phyloP scores from a whole-genome alignment of 2,888 invertebrate species.

The Eupithecia tripunctaria region DNA sequence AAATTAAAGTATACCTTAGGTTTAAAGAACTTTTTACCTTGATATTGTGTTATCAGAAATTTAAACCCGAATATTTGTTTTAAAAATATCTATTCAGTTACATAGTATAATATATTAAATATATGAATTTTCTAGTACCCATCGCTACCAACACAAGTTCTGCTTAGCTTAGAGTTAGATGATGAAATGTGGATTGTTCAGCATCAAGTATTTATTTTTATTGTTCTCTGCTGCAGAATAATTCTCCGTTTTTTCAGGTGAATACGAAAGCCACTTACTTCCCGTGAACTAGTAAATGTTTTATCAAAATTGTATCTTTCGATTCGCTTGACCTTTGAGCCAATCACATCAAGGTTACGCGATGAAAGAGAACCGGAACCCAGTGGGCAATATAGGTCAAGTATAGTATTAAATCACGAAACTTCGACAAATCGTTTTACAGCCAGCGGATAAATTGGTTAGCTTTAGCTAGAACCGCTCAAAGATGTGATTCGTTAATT shows the following conservation, averaged over 20 bases:
- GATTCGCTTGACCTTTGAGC: constrained; percentile 54
- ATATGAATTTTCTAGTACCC: too few species aligned
- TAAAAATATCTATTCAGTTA: too few species aligned
- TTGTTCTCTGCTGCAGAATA: constrained; percentile 8
- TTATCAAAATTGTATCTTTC: constrained; percentile 51
- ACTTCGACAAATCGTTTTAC: constrained; percentile 25
- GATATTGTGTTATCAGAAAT: background rate
- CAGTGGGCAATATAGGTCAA: constrained; percentile 58
- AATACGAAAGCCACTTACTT: constrained; percentile 42
- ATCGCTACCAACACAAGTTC: too few species aligned
- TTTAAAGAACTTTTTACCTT: too few species aligned
- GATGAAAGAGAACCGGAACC: constrained; percentile 59
- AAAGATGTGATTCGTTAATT: constrained; percentile 25
- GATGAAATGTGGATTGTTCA: too few species aligned
- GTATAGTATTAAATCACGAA: constrained; percentile 43
- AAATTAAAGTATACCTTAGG: too few species aligned
- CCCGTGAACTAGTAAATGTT: constrained; percentile 50
- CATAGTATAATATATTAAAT: too few species aligned
- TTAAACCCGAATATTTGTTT: background rate
- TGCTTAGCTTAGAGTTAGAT: too few species aligned
- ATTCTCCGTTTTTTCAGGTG: constrained; percentile 38
- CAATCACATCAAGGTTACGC: constrained; percentile 56
- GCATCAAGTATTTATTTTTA: too few species aligned
- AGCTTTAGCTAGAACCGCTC: constrained; percentile 22
- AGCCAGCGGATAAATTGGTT: constrained; percentile 30